Conservation (phyloP, 2,888 invertebrate species). For the Rhaphigaster nebulosa region DNA sequence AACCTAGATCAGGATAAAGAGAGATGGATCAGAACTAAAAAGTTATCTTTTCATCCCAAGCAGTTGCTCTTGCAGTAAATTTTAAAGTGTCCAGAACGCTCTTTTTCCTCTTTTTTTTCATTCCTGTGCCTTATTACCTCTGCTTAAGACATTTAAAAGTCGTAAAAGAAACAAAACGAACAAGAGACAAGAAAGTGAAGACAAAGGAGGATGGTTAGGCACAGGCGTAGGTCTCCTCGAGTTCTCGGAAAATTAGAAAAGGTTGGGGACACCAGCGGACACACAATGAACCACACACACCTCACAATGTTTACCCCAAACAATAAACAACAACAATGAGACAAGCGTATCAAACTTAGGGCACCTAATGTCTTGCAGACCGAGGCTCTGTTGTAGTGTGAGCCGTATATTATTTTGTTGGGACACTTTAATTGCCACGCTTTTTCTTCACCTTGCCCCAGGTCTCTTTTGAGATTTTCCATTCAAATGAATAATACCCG, state of each 20-base stretch:
- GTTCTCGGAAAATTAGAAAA: conserved; percentile 21
- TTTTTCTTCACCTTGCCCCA: conserved; percentile 1
- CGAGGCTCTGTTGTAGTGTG: not conserved
- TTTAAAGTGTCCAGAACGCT: not conserved
- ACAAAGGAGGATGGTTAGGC: not conserved
- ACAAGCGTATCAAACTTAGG: conserved; percentile 7
- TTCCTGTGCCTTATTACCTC: not conserved
- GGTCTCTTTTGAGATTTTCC: not conserved
- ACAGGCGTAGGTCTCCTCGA: not conserved
- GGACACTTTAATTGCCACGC: conserved; percentile 26
- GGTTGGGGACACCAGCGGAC: not conserved
- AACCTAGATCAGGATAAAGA: too few relatives aligned
- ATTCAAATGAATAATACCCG: not conserved
- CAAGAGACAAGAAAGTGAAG: not conserved
- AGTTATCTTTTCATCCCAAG: not conserved
- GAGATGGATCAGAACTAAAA: too few relatives aligned
- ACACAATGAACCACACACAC: not conserved
- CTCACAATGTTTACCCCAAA: conserved; percentile 12
- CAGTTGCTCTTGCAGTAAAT: not conserved
- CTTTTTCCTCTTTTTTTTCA: not conserved
- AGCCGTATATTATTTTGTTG: conserved; percentile 27
- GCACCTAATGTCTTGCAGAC: not conserved
- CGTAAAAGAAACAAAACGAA: not conserved
- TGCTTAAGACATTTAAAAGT: not conserved
- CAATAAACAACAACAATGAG: conserved; percentile 24